phyloP scores from a whole-genome alignment of 2,888 invertebrate genomes.

The Agonopterix alstromeriana region DNA sequence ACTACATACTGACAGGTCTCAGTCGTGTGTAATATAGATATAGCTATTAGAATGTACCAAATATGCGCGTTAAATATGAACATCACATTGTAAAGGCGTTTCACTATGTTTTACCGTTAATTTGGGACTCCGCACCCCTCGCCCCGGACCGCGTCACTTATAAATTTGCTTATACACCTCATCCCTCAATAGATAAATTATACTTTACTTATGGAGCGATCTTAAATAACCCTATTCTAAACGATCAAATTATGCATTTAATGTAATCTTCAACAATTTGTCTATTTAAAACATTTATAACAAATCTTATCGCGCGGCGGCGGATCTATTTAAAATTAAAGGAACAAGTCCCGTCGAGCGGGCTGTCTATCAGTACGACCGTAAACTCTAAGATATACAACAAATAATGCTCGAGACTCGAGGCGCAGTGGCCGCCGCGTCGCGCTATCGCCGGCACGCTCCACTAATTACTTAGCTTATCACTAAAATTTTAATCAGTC shows the following conservation, averaged over 20 bases:
- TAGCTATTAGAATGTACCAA: slow-evolving; percentile 58
- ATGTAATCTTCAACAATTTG: slow-evolving; percentile 66
- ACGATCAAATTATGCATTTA: slow-evolving; percentile 72
- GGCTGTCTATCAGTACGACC: slow-evolving; percentile 50
- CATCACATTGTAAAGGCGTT: slow-evolving; percentile 68
- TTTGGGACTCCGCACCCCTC: slow-evolving; percentile 65
- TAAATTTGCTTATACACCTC: slow-evolving; percentile 61
- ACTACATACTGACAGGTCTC: slow-evolving; percentile 56
- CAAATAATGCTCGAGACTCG: slow-evolving; percentile 29
- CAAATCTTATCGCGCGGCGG: slow-evolving; percentile 50
- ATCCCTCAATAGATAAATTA: slow-evolving; percentile 71
- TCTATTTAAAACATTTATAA: slow-evolving; percentile 68
- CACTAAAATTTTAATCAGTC: slow-evolving; percentile 78
- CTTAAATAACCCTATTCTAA: slow-evolving; percentile 76
- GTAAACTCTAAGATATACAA: slow-evolving; percentile 61
- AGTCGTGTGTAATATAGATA: slow-evolving; percentile 57
- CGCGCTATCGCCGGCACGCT: slow-evolving; percentile 21
- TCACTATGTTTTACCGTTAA: slow-evolving; percentile 59
- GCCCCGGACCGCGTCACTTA: slow-evolving; percentile 61
- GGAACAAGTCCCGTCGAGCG: slow-evolving; percentile 35
- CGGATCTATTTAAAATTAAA: slow-evolving; percentile 47
- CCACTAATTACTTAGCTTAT: slow-evolving; percentile 70
- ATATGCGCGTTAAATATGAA: slow-evolving; percentile 64
- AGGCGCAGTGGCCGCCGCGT: slow-evolving; percentile 12
- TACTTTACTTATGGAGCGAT: slow-evolving; percentile 74